Conservation (phyloP, 2,113 vertebrate genomes). For the Eubucco bourcierii region DNA sequence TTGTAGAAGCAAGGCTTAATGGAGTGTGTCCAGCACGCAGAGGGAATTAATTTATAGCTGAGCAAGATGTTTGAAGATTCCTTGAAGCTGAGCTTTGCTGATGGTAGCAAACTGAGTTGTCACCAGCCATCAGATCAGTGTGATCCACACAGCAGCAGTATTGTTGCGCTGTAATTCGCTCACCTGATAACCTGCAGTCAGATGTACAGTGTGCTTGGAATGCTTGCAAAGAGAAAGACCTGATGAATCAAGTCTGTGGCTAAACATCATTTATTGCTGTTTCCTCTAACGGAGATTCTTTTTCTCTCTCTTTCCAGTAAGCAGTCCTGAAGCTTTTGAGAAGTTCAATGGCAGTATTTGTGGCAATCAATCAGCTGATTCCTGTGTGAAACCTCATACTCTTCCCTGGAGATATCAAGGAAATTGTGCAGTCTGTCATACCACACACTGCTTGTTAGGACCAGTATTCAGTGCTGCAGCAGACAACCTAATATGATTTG, state of each 20-base stretch:
- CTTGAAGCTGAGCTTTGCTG: neutral
- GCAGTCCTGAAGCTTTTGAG: neutral
- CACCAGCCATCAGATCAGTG: neutral
- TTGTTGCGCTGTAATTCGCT: neutral
- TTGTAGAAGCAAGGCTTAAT: neutral
- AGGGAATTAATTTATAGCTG: neutral
- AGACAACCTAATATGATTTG: neutral
- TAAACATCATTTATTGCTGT: neutral
- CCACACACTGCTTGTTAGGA: neutral
- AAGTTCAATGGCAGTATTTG: neutral
- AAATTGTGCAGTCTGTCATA: neutral
- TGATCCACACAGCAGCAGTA: neutral
- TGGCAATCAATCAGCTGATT: constrained; percentile 29
- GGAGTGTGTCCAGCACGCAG: neutral
- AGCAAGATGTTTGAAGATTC: neutral
- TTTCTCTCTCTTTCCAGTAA: neutral
- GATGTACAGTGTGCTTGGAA: neutral
- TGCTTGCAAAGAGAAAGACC: neutral
- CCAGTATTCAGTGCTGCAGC: neutral
- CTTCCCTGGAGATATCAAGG: neutral
- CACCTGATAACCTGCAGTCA: neutral
- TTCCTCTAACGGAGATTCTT: neutral
- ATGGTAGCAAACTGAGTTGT: neutral
- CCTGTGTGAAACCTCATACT: constrained; percentile 30
- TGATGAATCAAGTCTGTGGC: neutral